Conservation (phyloP, 2,797 vertebrate genomes). For the Rhinogobio ventralis region DNA sequence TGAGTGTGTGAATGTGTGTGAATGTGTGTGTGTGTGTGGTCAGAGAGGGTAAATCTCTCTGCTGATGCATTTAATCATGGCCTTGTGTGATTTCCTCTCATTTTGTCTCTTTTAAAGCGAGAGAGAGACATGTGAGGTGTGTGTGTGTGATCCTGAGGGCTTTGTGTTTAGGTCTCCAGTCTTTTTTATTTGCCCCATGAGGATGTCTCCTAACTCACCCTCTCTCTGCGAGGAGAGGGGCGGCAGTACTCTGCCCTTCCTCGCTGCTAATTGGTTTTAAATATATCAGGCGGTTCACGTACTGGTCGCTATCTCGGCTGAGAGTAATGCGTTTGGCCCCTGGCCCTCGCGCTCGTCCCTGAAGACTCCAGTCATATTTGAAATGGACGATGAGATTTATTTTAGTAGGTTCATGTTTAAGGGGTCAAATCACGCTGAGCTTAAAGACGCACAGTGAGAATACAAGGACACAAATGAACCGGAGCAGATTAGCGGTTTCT, state of each 20-base stretch:
- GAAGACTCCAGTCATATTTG: slow-evolving; percentile 78
- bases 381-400: slow-evolving; percentile 70
- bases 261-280: slow-evolving; percentile 77
- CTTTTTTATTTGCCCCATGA: slow-evolving; percentile 47
- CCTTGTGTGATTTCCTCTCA: slow-evolving; percentile 15
- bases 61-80: neutral
- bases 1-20: too few species aligned
- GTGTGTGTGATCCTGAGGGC: slow-evolving; percentile 28
- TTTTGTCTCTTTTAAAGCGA: neutral
- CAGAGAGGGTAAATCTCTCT: slow-evolving; percentile 18
- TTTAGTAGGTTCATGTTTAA: slow-evolving; percentile 71
- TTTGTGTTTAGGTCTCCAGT: slow-evolving; percentile 25
- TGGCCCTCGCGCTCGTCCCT: slow-evolving; percentile 68
- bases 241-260: slow-evolving; percentile 61
- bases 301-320: slow-evolving; percentile 74
- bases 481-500: neutral
- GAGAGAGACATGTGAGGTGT: slow-evolving; percentile 19
- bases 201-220: slow-evolving; percentile 46
- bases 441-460: slow-evolving; percentile 41
- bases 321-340: slow-evolving; percentile 76
- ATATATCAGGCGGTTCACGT: slow-evolving; percentile 77
- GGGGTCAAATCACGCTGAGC: slow-evolving; percentile 73
- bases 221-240: slow-evolving; percentile 42
- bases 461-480: slow-evolving; percentile 59
- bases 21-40: neutral